Base-by-base conservation (phyloP, 2,888 invertebrate genomes). In the Rhamnusium bicolor region DNA sequence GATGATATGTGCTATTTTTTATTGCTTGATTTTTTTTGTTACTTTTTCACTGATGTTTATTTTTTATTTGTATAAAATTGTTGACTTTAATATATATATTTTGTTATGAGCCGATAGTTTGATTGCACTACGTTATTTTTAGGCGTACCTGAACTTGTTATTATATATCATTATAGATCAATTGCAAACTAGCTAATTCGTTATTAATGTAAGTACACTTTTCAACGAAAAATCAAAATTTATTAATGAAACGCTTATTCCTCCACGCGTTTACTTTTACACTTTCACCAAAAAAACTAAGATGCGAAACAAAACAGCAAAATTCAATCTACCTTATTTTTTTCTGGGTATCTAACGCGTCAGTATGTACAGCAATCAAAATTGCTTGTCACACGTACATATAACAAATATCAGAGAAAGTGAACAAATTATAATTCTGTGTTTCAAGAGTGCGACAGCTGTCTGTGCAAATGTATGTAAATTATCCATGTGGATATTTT, bases 81-180 rank as follows among this genome's bases (percentile, higher is more conserved):
- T 88, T 88, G 86, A 87, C 84, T 85, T 85, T 91, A 90, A 90
- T 91, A 91, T 90, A 87, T 87, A 87, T 91, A 91, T 91, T 90
- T 91, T 91, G 87, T 87, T 87, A 88, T 84, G 85, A 86, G 83
- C 76, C 75, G 75, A 76, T 83, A 81, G 83, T 85, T 85, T 84
- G 76, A 77, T 84, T 84, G 83, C 83, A 82, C 79, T 81, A 75
- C 77, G 76, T 84, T 82, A 77, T 81, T 80, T 81, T 80, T 73
- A 73, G 81, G 82, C 80, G 85, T 86, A 85, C 85, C 84, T 85
- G 85, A 85, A 76, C 72, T 84, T 84, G 82, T 84, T 82, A 81
- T 75, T 75, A 79, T 24, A 6, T 83, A 84, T 82, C 81, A 81
- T 80, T 83, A 77, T 77, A 81, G 77, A 77, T 81, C 74, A 77